A percentile compares a stretch with the other conserved stretches of the same genome.
Conservation (phyloP, 1,140 invertebrate species). For the Metaphire vulgaris region DNA sequence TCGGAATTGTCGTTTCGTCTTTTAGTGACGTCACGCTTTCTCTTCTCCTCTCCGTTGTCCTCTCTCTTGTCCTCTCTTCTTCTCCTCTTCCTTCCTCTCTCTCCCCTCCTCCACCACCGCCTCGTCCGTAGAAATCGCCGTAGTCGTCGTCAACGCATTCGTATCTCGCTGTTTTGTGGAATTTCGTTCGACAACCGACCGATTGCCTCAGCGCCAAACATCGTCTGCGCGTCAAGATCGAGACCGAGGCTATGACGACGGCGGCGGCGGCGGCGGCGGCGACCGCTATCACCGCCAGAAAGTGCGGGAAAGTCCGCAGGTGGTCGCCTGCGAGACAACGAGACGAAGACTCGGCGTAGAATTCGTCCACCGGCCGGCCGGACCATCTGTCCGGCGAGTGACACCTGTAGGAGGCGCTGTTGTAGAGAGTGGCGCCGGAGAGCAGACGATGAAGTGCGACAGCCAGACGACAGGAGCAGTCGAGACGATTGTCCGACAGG, state of each 20-base stretch:
- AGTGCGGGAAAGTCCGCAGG: background rate
- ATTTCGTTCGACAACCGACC: background rate
- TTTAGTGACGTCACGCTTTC: too few relatives aligned
- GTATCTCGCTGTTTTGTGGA: background rate
- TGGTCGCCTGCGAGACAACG: constrained; percentile 2
- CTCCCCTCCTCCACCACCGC: background rate
- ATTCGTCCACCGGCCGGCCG: constrained; percentile 15
- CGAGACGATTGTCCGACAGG: constrained; percentile 39
- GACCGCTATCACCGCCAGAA: too few relatives aligned
- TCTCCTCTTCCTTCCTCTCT: background rate
- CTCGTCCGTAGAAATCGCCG: background rate
- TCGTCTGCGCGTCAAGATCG: too few relatives aligned
- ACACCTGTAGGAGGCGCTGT: constrained; percentile 24
- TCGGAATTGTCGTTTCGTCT: too few relatives aligned
- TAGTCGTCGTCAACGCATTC: background rate
- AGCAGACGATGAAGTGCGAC: constrained; percentile 17
- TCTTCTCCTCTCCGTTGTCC: too few relatives aligned
- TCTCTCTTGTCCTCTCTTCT: background rate
- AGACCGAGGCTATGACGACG: too few relatives aligned
- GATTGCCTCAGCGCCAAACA: background rate
- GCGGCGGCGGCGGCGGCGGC: too few relatives aligned
- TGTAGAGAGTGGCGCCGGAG: constrained; percentile 24
- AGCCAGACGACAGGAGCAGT: constrained; percentile 38
- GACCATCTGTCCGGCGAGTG: constrained; percentile 17
- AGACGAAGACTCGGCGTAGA: constrained; percentile 12